Base-by-base conservation (phyloP, 2,113 vertebrate species). In the Labeo catla region DNA sequence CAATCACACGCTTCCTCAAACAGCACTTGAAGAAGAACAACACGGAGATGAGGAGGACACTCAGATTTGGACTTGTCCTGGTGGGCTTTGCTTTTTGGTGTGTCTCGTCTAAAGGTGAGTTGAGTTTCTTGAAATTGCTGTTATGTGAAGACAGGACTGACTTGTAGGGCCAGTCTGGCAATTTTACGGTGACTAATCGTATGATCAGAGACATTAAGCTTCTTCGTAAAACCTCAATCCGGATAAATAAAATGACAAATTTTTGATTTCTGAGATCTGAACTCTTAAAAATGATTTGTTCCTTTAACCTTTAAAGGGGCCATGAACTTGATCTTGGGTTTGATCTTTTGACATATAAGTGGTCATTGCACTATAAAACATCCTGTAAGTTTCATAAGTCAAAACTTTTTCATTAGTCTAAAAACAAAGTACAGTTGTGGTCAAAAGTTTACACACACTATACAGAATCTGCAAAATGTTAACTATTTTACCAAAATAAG, bases 151-250 rank as follows among this genome's bases (percentile, higher is more conserved):
- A 79, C 76, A 61, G 54, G 76, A n/a, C 11, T 43, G 52, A 79
- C 76, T n/a, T 43, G 77, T 23, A 80, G 34, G 11, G 21, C 54
- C 54, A 80, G 77, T 80, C 6, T 61, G 10, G n/a, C 77, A 8
- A 57, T 39, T 77, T 36, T 21, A 39, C 16, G 52, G 47, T 16
- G 8, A 39, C 76, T 21, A 21, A 79, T 10, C n/a, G 39, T 19
- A 39, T 21, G 11, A 23, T 57, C 34, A 59, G 16, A 70, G 19
- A 7, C 4, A 16, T 59, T 59, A 11, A 76, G 13, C 23, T 15
- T 15, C 47, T 52, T 76, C 72, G 23, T 15, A 70, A 72, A 19
- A 21, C 16, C 36, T 72, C 8, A 21, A 0, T 45, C 36, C 39
- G 10, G 8, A 21, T 43, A 11, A 43, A 39, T 39, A 2, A 70